Evolutionary conservation across 1,140 invertebrate genomes (phyloP), one percentile per base, ranked within the genome.

Genomic region (Drosophila albomicans): DNA sequence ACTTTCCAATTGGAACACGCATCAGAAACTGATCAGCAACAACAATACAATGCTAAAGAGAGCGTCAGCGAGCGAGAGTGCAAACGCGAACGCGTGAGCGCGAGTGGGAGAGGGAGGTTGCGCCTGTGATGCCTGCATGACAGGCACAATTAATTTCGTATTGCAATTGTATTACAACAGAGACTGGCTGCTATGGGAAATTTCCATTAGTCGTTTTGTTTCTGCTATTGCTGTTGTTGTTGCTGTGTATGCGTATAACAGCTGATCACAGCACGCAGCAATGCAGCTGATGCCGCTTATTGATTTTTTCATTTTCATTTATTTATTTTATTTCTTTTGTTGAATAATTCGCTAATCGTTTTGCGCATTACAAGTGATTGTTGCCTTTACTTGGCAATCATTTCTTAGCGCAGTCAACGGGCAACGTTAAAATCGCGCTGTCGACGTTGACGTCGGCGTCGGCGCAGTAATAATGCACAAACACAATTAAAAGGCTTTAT

Each of bases 1-100:
- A 82, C 80, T 82, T 79, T 82, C 63, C 80, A 79, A 82, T 82
- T 82, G 80, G 65, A 82, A 63, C 75, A 69, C 66, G 65, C 75
- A 82, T 57, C 38, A 43, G 48, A 70, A 56, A 78, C 65, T 64
- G 80, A 82, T 82, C 80, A 43, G 30, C 3, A 41, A 20, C 16
- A 43, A 43, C 20, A 54, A 16, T 15, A 62, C 8, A 52, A 43
- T 16, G 15, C 51, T 10, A 54, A 73, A 48, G 32, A 64, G 13
- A 64, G 13, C 35, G n/a, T 43, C 49, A 41, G 15, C 28, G 30
- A 38, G 32, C 57, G 41, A 54, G 41, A 25, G 63, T 49, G 58
- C 35, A 15, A 43, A 43, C 41, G 25, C 7, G 16, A 10, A 10
- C 66, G 61, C 35, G 59, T 38, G 35, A 43, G 59, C 38, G 20